phyloP scores from a whole-genome alignment of 2,797 vertebrate genomes.

The Malurus leucopterus region DNA sequence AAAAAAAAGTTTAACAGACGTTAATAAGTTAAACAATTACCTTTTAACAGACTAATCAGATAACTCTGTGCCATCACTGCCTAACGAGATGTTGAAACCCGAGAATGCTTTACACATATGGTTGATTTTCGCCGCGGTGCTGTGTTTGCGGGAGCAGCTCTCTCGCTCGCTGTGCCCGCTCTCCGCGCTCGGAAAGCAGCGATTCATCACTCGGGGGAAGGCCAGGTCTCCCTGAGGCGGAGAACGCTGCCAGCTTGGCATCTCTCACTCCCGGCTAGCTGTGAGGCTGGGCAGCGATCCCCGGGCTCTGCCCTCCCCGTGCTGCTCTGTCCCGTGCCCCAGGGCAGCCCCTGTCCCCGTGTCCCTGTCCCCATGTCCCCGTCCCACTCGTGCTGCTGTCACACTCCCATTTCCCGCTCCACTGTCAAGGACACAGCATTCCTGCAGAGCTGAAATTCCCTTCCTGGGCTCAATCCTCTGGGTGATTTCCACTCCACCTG shows the following conservation, averaged over 20 bases:
- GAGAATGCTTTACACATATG: background rate
- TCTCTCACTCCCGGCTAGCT: background rate
- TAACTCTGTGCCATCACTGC: background rate
- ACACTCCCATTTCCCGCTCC: accelerated
- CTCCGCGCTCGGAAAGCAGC: accelerated
- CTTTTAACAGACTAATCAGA: background rate
- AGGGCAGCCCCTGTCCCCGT: background rate
- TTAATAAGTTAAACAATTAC: background rate
- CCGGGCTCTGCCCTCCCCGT: background rate
- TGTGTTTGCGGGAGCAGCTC: background rate
- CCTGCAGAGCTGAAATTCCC: background rate
- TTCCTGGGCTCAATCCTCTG: accelerated
- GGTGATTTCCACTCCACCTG: background rate
- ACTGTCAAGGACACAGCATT: accelerated
- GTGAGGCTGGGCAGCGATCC: accelerated
- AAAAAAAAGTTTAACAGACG: background rate
- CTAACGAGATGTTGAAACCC: background rate
- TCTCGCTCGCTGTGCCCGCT: accelerated
- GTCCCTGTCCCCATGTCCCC: background rate
- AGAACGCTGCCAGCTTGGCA: background rate
- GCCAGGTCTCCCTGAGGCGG: background rate
- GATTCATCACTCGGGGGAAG: background rate
- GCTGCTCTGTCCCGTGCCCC: accelerated
- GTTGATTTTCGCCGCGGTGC: background rate
- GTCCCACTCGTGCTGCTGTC: background rate